Conservation (phyloP, 2,888 invertebrate genomes). For the Ceraclea dissimilis region DNA sequence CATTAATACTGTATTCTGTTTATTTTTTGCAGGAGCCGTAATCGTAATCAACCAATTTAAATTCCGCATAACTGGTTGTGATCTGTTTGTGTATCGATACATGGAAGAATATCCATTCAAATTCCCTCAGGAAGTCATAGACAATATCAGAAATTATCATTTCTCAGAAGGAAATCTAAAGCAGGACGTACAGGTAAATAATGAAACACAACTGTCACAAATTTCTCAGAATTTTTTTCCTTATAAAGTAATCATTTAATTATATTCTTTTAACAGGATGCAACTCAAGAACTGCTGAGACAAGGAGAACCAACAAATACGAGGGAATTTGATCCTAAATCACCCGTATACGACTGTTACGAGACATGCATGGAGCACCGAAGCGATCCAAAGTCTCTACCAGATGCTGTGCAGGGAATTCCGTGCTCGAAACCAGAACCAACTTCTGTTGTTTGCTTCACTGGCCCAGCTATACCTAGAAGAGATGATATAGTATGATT, state of each 20-base stretch:
- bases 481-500: background rate
- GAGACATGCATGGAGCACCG: background rate
- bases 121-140: conserved; percentile 58
- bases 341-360: background rate
- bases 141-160: conserved; percentile 62
- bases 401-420: conserved; percentile 7
- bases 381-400: background rate
- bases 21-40: conserved; percentile 44
- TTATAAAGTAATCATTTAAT: too few species aligned
- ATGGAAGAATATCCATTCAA: conserved; percentile 64
- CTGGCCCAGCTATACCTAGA: conserved; percentile 15
- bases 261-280: background rate
- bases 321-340: background rate
- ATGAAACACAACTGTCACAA: background rate
- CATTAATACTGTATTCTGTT: too few species aligned
- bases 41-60: conserved; percentile 67
- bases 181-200: conserved; percentile 45
- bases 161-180: conserved; percentile 55
- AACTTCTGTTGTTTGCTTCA: conserved; percentile 19
- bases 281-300: background rate
- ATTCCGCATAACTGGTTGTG: conserved; percentile 70
- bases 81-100: conserved; percentile 70
- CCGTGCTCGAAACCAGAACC: background rate
- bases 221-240: too few species aligned
- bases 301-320: background rate